These are phyloP conservation scores for Rhynchophorus ferrugineus DNA, from an alignment of 1,140 invertebrate genomes.

Conservation along the genomic window DNA sequence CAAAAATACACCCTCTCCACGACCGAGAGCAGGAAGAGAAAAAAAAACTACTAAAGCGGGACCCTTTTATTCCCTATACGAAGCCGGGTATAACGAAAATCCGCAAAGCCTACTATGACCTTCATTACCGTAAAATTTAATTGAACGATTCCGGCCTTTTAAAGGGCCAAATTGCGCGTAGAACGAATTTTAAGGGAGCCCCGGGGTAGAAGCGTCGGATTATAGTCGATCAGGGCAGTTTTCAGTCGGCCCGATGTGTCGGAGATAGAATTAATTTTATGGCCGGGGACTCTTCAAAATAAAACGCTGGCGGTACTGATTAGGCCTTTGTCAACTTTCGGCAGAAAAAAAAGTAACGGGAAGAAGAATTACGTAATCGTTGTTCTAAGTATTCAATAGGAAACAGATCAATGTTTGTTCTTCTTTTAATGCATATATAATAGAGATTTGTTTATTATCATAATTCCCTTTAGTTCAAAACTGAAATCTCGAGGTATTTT, in stretches of 20 bases:
- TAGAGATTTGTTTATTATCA: no score
- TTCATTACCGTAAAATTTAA: conserved; percentile 17
- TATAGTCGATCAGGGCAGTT: not conserved
- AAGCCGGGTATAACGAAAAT: conserved; percentile 6
- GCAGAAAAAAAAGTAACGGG: no score
- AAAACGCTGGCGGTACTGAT: not conserved
- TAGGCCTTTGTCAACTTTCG: not conserved
- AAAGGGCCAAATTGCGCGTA: conserved; percentile 1
- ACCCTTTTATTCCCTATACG: not conserved
- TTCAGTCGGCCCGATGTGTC: not conserved
- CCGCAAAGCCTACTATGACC: conserved; percentile 12
- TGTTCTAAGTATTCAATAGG: no score
- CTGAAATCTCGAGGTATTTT: no score
- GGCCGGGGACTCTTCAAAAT: not conserved
- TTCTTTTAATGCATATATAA: no score
- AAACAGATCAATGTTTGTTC: no score
- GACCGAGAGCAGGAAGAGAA: not conserved
- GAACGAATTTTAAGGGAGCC: not conserved
- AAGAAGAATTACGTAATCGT: no score
- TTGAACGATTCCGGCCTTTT: conserved; percentile 13
- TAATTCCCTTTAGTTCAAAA: no score
- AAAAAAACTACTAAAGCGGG: not conserved
- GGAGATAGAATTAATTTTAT: not conserved
- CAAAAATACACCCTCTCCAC: no score
- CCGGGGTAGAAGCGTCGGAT: not conserved